Conservation (phyloP, 2,113 vertebrate genomes). For the Morone saxatilis region DNA sequence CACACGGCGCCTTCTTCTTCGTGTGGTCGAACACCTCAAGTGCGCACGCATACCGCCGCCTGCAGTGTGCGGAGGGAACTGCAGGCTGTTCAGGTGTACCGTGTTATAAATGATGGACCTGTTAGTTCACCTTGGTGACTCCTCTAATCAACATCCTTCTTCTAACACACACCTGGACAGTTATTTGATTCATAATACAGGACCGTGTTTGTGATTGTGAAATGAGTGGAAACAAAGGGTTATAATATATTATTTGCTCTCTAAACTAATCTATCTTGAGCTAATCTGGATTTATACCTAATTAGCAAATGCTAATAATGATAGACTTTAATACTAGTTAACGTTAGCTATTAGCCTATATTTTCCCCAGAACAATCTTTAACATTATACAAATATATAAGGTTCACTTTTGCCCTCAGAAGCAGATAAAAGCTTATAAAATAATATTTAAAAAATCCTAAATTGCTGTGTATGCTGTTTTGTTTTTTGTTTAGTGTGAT, state of each 20-base stretch:
- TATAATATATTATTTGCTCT: no score
- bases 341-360: not conserved
- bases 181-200: not conserved
- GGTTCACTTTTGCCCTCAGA: no score
- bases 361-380: not conserved
- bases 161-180: not conserved
- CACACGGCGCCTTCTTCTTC: constrained; percentile 10
- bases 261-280: not conserved
- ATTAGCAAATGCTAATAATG: not conserved
- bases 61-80: not conserved
- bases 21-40: not conserved
- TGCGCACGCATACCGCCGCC: not conserved
- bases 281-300: no score
- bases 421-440: no score
- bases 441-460: no score
- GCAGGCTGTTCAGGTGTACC: not conserved
- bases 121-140: not conserved
- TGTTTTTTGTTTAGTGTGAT: not conserved
- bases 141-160: not conserved
- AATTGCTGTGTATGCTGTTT: no score
- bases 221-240: not conserved
- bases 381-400: not conserved
- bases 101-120: no score
- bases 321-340: no score
- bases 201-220: not conserved